These are phyloP conservation scores for Dysidea cf. avara DNA, from an alignment of 37 sponge, comb jelly and placozoan species.

Conservation along the genomic window DNA sequence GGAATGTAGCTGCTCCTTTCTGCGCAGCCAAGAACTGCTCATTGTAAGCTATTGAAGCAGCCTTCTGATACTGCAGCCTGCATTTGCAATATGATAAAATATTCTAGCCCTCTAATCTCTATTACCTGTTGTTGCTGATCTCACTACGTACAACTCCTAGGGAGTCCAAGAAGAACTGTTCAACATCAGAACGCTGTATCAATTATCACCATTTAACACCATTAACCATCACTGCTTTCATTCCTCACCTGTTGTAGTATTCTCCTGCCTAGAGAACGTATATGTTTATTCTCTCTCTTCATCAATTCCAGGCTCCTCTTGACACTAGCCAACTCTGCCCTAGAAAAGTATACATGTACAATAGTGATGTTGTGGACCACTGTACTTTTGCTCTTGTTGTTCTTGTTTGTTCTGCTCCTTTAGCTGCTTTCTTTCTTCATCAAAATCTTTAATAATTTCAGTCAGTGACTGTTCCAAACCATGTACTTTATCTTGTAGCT, in stretches of 20 bases:
- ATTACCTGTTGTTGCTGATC: conserved; percentile 43
- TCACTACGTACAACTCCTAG: conserved; percentile 77
- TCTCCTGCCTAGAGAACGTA: too few species aligned
- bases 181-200: conserved; percentile 81
- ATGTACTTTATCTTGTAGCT: conserved; percentile 48
- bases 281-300: too few species aligned
- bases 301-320: too few species aligned
- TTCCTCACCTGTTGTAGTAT: too few species aligned
- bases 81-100: background rate
- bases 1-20: conserved; percentile 66
- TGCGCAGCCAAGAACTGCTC: conserved; percentile 62
- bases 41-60: conserved; percentile 71
- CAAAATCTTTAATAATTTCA: conserved; percentile 59
- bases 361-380: too few species aligned
- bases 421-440: conserved; percentile 52
- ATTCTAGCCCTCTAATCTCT: background rate
- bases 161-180: conserved; percentile 89
- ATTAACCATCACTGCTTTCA: too few species aligned
- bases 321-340: too few species aligned
- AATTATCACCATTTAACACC: too few species aligned
- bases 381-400: conserved; percentile 2
- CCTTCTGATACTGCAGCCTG: conserved; percentile 67
- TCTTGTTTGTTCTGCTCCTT: background rate
- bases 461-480: conserved; percentile 54
- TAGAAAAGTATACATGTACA: background rate